A percentile compares a stretch with the other conserved stretches of the same genome.
Conservation (phyloP, 2,113 vertebrate species). For the Abramis brama region DNA sequence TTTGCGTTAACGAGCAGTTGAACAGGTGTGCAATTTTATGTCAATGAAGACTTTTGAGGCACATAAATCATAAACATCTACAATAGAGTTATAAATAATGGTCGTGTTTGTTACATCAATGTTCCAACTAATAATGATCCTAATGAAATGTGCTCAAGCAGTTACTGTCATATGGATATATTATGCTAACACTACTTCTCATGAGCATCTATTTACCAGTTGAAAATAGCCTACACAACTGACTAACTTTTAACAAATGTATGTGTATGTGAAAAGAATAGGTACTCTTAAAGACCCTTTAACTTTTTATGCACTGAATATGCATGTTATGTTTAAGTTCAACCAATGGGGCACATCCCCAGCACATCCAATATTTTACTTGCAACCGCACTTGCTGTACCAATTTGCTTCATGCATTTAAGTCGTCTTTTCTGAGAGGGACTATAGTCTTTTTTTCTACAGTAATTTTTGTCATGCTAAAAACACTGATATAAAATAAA, state of each 20-base stretch:
- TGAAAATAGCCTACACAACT: background rate
- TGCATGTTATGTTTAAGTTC: background rate
- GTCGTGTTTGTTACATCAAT: background rate
- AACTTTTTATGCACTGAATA: background rate
- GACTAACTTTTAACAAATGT: background rate
- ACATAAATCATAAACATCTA: background rate
- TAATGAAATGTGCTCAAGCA: conserved; percentile 1
- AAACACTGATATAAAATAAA: no score
- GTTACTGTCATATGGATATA: background rate
- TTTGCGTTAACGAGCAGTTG: no score
- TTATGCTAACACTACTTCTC: background rate
- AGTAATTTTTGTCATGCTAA: no score
- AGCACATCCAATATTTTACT: no score
- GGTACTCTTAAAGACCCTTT: background rate
- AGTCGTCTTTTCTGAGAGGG: no score
- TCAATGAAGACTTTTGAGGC: background rate
- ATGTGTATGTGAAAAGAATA: background rate
- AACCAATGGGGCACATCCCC: background rate
- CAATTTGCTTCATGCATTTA: no score
- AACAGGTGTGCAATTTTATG: no score
- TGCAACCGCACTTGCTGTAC: no score
- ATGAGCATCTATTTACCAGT: background rate
- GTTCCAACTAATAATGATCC: background rate
- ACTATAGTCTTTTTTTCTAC: no score
- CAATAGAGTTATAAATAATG: background rate